Evolutionary conservation across 2,888 invertebrate genomes (phyloP).

Genomic region (Prenolepis imparis): DNA sequence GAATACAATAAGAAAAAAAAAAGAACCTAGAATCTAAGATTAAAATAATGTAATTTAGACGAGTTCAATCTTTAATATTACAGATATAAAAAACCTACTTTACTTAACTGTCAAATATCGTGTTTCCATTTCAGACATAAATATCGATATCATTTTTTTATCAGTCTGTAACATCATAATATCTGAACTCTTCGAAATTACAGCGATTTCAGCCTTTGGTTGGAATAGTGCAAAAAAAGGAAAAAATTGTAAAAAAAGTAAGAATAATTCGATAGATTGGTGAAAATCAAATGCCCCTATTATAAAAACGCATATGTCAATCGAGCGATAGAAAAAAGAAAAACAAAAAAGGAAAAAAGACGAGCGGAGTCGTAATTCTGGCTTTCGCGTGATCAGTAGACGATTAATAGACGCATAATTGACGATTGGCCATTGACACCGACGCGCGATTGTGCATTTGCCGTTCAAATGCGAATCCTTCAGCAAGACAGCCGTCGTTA

Average conservation of each 20-base stretch:
- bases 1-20: not conserved
- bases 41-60: constrained; percentile 11
- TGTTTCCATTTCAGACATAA: not conserved
- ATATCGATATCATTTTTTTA: not conserved
- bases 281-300: not conserved
- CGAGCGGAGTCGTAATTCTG: constrained; percentile 34
- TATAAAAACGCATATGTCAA: constrained; percentile 16
- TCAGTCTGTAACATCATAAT: constrained; percentile 1
- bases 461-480: constrained; percentile 3
- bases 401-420: constrained; percentile 63
- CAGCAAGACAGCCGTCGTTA: constrained; percentile 21
- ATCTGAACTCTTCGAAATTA: constrained; percentile 24
- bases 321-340: constrained; percentile 15
- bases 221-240: constrained; percentile 18
- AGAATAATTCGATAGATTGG: not conserved
- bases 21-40: not conserved
- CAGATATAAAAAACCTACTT: not conserved
- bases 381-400: constrained; percentile 51
- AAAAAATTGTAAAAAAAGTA: not conserved
- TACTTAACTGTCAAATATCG: not conserved
- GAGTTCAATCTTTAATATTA: constrained; percentile 13
- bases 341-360: constrained; percentile 41
- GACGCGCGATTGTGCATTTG: constrained; percentile 33
- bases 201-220: constrained; percentile 2
- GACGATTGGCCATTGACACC: constrained; percentile 63